These are phyloP conservation scores for Drosophila sturtevanti DNA, from an alignment of 1,140 invertebrate genomes.

Conservation along the genomic window DNA sequence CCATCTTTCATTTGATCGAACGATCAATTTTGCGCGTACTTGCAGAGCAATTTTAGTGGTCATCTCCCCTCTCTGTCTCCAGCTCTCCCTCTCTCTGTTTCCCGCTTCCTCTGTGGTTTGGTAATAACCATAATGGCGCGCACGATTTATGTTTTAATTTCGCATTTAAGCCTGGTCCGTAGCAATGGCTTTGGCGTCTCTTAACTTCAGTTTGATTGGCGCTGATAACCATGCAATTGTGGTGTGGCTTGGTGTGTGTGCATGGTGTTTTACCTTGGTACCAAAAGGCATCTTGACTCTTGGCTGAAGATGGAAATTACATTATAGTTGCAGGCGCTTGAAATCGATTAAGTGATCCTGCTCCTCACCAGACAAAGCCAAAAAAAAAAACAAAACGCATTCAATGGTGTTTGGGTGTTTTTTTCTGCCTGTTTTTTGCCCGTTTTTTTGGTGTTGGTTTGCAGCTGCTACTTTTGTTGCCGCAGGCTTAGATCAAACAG, in stretches of 20 bases:
- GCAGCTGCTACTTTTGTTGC: conserved; percentile 6
- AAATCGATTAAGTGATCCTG: conserved; percentile 81
- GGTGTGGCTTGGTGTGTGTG: not conserved
- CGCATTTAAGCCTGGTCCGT: conserved; percentile 63
- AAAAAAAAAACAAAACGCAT: not conserved
- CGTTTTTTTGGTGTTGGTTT: conserved; percentile 18
- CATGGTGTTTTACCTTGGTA: not conserved
- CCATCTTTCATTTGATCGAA: conserved; percentile 69
- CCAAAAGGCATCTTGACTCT: conserved; percentile 35
- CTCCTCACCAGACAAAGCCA: conserved; percentile 48
- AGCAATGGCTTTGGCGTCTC: conserved; percentile 33
- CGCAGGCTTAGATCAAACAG: not conserved
- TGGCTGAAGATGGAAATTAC: conserved; percentile 55
- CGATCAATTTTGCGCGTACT: conserved; percentile 72
- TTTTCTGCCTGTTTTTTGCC: not conserved
- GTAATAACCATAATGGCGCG: conserved; percentile 82
- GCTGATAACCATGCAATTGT: conserved; percentile 76
- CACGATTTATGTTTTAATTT: conserved; percentile 83
- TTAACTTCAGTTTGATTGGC: conserved; percentile 76
- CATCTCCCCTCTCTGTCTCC: conserved; percentile 26
- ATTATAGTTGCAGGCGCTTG: conserved; percentile 59
- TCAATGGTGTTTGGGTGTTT: conserved; percentile 6
- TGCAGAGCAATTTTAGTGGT: conserved; percentile 63
- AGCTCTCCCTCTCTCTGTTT: not conserved
- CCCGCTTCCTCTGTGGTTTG: conserved; percentile 42